Percentiles rank a stretch among this genome's conserved stretches.
Conservation (phyloP, 2,888 invertebrate species). For the Microdon myrmicae region DNA sequence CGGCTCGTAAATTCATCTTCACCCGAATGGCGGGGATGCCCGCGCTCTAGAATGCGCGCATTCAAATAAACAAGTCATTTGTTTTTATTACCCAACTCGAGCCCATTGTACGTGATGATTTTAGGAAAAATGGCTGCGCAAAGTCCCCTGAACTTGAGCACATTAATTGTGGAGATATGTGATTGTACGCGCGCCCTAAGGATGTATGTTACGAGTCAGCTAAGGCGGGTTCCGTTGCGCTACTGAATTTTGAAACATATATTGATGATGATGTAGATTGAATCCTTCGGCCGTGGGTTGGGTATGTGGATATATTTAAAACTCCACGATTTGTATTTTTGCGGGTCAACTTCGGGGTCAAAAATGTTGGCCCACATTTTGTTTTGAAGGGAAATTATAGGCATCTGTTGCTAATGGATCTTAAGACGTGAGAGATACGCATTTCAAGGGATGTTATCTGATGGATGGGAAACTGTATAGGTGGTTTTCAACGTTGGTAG, state of each 20-base stretch:
- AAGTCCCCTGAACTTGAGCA: constrained; percentile 45
- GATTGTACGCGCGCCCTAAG: constrained; percentile 38
- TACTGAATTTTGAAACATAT: too few species aligned
- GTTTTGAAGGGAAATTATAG: constrained; percentile 16
- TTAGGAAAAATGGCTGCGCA: constrained; percentile 33
- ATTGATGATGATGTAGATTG: too few species aligned
- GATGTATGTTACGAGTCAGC: constrained; percentile 28
- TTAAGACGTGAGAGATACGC: constrained; percentile 6
- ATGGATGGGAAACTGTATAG: too few species aligned
- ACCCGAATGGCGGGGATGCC: constrained; percentile 8
- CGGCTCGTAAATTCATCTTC: constrained; percentile 32
- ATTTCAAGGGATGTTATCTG: too few species aligned
- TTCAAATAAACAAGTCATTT: constrained; percentile 51
- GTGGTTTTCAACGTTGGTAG: too few species aligned
- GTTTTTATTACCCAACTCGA: constrained; percentile 42
- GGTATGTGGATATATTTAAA: constrained; percentile 40
- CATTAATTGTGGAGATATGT: constrained; percentile 49
- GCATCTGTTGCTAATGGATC: constrained; percentile 48
- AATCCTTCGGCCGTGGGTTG: too few species aligned
- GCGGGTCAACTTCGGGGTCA: constrained; percentile 45
- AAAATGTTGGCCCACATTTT: constrained; percentile 35
- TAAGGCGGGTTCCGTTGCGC: too few species aligned
- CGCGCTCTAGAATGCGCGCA: constrained; percentile 1
- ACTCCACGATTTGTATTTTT: constrained; percentile 24
- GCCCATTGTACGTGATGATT: constrained; percentile 46